Evolutionary conservation across 1,140 invertebrate genomes (phyloP).

Genomic region (Bombyx mori): ASM3026992v2 NC_085115.1:4276001-4276500

Average conservation of each 20-base stretch:
- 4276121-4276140: too few relatives aligned
- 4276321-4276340: too few relatives aligned
- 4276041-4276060: background rate
- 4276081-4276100: too few relatives aligned
- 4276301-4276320: too few relatives aligned
- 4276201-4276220: slow-evolving; percentile 1
- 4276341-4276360: too few relatives aligned
- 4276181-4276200: slow-evolving; percentile 4
- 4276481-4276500: slow-evolving; percentile 10
- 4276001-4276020: too few relatives aligned
- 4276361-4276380: too few relatives aligned
- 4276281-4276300: background rate
- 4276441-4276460: slow-evolving; percentile 36
- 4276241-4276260: background rate
- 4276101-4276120: too few relatives aligned
- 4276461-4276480: slow-evolving; percentile 28
- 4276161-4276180: slow-evolving; percentile 4
- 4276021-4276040: background rate
- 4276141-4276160: background rate
- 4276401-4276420: too few relatives aligned
- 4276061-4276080: too few relatives aligned
- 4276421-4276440: too few relatives aligned
- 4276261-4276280: slow-evolving; percentile 2
- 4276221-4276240: slow-evolving; percentile 1
- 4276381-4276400: too few relatives aligned